Evolutionary conservation across 2,888 invertebrate species (phyloP).

Genomic region (Drosophila incognita): DNA sequence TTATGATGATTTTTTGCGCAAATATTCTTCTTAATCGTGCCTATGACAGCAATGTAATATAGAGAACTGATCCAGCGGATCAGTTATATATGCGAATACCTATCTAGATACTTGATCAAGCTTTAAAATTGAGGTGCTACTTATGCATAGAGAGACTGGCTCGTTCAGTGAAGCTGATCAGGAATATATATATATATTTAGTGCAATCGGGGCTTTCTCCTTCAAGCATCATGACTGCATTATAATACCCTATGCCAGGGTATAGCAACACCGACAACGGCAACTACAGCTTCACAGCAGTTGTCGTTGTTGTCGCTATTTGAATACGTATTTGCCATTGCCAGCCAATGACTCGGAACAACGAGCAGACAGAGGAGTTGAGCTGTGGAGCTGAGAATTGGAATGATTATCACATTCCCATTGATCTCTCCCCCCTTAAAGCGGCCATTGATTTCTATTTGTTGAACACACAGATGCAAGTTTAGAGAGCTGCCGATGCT

Average conservation of each 20-base stretch:
- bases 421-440: slow-evolving; percentile 41
- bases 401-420: slow-evolving; percentile 66
- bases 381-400: slow-evolving; percentile 38
- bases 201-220: not conserved
- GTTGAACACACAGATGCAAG: slow-evolving; percentile 63
- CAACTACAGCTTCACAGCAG: slow-evolving; percentile 14
- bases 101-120: not conserved
- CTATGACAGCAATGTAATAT: not conserved
- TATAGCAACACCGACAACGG: slow-evolving; percentile 15
- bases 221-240: not conserved
- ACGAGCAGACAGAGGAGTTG: slow-evolving; percentile 21
- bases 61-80: not conserved
- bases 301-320: slow-evolving; percentile 61
- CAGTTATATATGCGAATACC: too few species aligned
- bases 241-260: slow-evolving; percentile 9
- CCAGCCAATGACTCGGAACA: slow-evolving; percentile 77
- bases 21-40: not conserved
- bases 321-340: slow-evolving; percentile 68
- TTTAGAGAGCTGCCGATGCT: slow-evolving; percentile 15
- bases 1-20: not conserved
- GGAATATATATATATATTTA: not conserved
- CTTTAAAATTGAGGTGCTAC: not conserved
- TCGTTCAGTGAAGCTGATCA: not conserved
- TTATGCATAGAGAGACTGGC: not conserved
- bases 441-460: slow-evolving; percentile 77